phyloP scores from a whole-genome alignment of 2,888 invertebrate species.

The Nomada ruficornis region DNA sequence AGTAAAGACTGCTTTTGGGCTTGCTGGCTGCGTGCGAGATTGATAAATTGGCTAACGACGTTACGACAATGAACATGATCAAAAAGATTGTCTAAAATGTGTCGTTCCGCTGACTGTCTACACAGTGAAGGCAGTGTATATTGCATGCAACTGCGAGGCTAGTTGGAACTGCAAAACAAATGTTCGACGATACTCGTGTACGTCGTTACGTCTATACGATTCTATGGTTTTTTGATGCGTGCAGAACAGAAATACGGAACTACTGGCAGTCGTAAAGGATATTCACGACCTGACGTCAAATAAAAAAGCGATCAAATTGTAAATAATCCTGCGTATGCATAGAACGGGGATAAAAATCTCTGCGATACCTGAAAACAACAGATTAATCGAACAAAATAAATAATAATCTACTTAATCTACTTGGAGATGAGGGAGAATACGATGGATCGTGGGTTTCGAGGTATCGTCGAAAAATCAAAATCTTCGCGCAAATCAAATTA shows the following conservation, averaged over 20 bases:
- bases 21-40: not conserved
- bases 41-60: slow-evolving; percentile 1
- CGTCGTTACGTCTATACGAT: not conserved
- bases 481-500: slow-evolving; percentile 7
- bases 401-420: slow-evolving; percentile 21
- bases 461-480: slow-evolving; percentile 33
- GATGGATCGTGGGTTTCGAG: not conserved
- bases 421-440: not conserved
- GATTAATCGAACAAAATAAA: slow-evolving; percentile 17
- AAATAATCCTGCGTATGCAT: slow-evolving; percentile 1
- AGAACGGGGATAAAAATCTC: slow-evolving; percentile 12
- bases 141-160: slow-evolving; percentile 47
- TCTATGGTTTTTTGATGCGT: slow-evolving; percentile 12
- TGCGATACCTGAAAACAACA: slow-evolving; percentile 39
- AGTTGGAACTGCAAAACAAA: slow-evolving; percentile 11
- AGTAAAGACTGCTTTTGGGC: not conserved
- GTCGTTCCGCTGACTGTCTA: slow-evolving; percentile 1
- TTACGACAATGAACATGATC: slow-evolving; percentile 24
- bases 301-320: slow-evolving; percentile 10
- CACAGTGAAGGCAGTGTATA: slow-evolving; percentile 8
- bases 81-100: not conserved
- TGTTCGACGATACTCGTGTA: not conserved
- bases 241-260: slow-evolving; percentile 33
- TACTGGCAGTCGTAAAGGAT: not conserved
- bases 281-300: slow-evolving; percentile 9